Base-by-base conservation (phyloP, 2,797 vertebrate genomes). In the Phrynocephalus forsythii region DNA sequence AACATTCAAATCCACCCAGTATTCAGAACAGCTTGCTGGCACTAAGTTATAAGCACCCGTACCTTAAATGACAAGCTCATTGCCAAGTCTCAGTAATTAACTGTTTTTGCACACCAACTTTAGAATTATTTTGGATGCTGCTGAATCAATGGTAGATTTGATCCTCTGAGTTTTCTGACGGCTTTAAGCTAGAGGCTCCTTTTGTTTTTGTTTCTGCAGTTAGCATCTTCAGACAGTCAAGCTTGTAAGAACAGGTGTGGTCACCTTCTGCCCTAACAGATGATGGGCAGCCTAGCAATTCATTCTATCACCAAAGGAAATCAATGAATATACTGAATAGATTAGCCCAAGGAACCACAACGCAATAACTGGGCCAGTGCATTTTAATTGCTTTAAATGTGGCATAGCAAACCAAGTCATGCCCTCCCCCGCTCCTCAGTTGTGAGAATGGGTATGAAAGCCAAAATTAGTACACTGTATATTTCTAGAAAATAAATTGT, bases 21-120 rank as follows among this genome's bases (percentile, higher is more conserved):
- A 6, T 22, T 18, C 22, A 56, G 63, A 83, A 78, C 77, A 30
- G 8, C 48, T 44, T 68, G 44, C 69, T 83, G 73, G 24, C 75
- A 18, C 30, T 60, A 50, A 24, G 30, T 48, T 80, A 63, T 1
- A 2, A 44, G 22, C 71, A 48, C 81, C 11, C 52, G 8, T 13
- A 67, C 20, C 44, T 77, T n/a, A 77, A 83, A 56, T 78, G 72
- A 83, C 80, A 83, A 77, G 71, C 69, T 13, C 52, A 78, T 83
- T 56, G 75, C 48, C 60, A 76, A 71, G n/a, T n/a, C 22, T 24
- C 30, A 26, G 3, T 33, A 78, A 79, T 78, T 72, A 71, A 52
- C 16, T 79, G 52, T 86, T 86, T 79, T 50, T 82, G 52, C 52
- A 28, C 48, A 28, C 81, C 75, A 77, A n/a, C 48, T 82, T 71